Conservation (phyloP, 1,140 invertebrate genomes). For the Helicoverpa zea region DNA sequence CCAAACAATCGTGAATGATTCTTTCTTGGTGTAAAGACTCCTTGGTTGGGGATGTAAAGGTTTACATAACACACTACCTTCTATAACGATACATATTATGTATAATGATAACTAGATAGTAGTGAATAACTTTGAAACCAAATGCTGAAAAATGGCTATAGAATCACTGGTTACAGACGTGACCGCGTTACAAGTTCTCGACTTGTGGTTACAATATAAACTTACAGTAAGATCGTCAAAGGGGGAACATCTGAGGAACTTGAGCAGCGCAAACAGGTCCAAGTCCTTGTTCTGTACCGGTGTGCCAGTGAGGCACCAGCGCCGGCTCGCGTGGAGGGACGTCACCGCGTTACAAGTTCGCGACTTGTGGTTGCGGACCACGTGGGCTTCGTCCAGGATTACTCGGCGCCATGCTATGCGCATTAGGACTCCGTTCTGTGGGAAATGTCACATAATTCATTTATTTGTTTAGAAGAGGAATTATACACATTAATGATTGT, state of each 20-base stretch:
- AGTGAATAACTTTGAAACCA: too few species aligned
- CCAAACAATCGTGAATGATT: too few species aligned
- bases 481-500: too few species aligned
- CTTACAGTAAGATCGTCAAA: constrained; percentile 93
- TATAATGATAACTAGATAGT: too few species aligned
- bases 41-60: too few species aligned
- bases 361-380: constrained; percentile 95
- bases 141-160: too few species aligned
- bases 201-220: constrained; percentile 23
- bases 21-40: too few species aligned
- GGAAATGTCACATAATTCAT: background rate
- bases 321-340: constrained; percentile 87
- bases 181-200: too few species aligned
- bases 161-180: too few species aligned
- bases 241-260: constrained; percentile 94
- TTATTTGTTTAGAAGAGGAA: background rate
- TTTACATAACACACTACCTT: too few species aligned
- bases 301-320: constrained; percentile 97
- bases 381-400: constrained; percentile 97
- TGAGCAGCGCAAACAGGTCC: constrained; percentile 95
- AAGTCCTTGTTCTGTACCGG: constrained; percentile 97
- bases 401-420: constrained; percentile 93
- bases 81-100: too few species aligned
- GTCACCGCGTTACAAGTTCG: constrained; percentile 91
- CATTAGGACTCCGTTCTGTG: constrained; percentile 87